Conservation (phyloP, 2,888 invertebrate genomes). For the Chloroclystis v-ata region DNA sequence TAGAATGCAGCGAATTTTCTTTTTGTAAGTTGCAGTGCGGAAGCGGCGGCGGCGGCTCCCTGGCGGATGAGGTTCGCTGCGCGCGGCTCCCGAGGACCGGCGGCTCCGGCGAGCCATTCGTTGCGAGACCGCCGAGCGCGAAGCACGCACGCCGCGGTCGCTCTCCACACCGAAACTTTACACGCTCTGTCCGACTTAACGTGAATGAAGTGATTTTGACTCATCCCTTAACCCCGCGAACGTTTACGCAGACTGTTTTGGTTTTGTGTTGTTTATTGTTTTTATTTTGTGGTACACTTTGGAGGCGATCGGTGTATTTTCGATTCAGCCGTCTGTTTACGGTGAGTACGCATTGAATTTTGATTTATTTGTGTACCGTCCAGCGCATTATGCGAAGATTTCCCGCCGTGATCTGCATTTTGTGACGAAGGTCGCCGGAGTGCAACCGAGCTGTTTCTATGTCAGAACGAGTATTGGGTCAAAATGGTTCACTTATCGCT, state of each 20-base stretch:
- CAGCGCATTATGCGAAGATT: conserved; percentile 65
- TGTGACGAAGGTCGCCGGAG: conserved; percentile 59
- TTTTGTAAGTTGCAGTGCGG: conserved; percentile 45
- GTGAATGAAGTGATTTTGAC: conserved; percentile 63
- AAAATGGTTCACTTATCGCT: conserved; percentile 37
- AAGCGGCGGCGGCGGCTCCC: conserved; percentile 35
- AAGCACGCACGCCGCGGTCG: conserved; percentile 50
- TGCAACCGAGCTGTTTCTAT: conserved; percentile 54
- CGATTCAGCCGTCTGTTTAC: conserved; percentile 64
- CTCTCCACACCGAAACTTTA: conserved; percentile 58
- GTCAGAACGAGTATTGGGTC: conserved; percentile 41
- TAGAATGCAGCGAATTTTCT: conserved; percentile 51
- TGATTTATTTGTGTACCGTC: conserved; percentile 59
- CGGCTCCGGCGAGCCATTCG: conserved; percentile 48
- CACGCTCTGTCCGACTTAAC: conserved; percentile 50
- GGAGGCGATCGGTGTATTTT: conserved; percentile 69
- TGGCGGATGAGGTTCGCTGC: conserved; percentile 24
- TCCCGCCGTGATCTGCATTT: conserved; percentile 60
- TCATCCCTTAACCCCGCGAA: conserved; percentile 44
- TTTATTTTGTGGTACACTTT: conserved; percentile 65
- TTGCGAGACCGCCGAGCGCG: conserved; percentile 52
- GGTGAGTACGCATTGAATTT: conserved; percentile 69
- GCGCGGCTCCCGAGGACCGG: conserved; percentile 3
- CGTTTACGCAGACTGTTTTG: conserved; percentile 58
- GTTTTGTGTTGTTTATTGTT: conserved; percentile 67